Base-by-base conservation (phyloP, 2,113 vertebrate species). In the Pungitius pungitius region DNA sequence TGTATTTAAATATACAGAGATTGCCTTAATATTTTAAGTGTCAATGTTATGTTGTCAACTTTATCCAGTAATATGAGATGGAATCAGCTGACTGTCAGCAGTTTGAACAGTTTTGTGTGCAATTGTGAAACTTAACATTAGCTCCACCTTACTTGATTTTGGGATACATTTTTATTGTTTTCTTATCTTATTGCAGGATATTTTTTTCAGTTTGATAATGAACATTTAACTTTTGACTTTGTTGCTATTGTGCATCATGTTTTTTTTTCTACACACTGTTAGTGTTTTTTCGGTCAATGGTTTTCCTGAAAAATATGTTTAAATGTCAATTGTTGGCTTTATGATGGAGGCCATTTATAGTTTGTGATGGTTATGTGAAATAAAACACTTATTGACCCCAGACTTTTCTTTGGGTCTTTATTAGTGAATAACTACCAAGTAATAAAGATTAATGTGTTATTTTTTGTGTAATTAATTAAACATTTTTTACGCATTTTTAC, bases 261-360 rank as follows among this genome's bases (percentile, higher is more conserved):
- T 56, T 52, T 12, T 52, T 6, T 49, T 45, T 18, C 24, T 64
- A 40, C 51, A 37, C 55, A 74, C 8, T 26, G 9, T 66, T 56
- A 12, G n/a, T 60, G 6, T 55, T 8, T 62, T 43, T 26, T 42
- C 68, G 22, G 12, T 63, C 33, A 11, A 6, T 57, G 39, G 15
- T 65, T 80, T 75, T 63, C 26, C 5, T 13, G 75, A 52, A n/a
- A n/a, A n/a, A n/a, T n/a, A n/a, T n/a, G n/a, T 85, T 82, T 71
- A 69, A 61, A 69, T 66, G 58, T 56, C 14, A 64, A 4, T 37
- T 72, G 77, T 64, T 20, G 33, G 67, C 15, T 55, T n/a, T 33
- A 22, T 66, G 69, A 72, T 27, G 33, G 52, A 56, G 60, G 42
- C 59, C 24, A 73, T 80, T 66, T 67, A 55, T 3, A 47, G 26